Percentiles rank a stretch among this genome's conserved stretches.
These are phyloP conservation scores for Neomonachus schauinslandi DNA, from an alignment of 2,113 vertebrate genomes.

Conservation along the genomic window DNA sequence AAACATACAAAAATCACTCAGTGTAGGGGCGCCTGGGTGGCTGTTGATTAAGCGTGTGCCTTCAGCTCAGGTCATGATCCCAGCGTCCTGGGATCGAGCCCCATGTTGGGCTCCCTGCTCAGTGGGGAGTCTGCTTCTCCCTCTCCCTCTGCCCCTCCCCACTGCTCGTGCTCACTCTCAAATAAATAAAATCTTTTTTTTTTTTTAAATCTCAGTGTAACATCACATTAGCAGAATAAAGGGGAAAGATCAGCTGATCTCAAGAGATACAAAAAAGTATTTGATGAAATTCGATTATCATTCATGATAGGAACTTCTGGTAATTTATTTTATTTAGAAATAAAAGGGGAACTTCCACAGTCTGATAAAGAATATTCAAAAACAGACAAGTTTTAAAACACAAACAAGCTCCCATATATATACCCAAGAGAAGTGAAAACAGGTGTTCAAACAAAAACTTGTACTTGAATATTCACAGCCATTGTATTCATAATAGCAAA, in stretches of 20 bases:
- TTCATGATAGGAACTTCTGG: neutral
- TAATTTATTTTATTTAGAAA: neutral
- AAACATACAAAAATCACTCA: neutral
- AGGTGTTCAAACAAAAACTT: neutral
- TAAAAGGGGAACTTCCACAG: neutral
- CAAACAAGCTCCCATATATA: neutral
- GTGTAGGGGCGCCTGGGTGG: neutral
- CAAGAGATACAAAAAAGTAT: neutral
- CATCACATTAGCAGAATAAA: neutral
- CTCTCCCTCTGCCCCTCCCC: neutral
- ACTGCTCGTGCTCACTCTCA: neutral
- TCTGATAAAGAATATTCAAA: neutral
- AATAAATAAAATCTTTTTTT: neutral
- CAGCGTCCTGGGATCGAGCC: neutral
- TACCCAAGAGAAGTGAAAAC: neutral
- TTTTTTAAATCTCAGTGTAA: neutral
- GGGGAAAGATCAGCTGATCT: neutral
- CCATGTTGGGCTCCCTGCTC: neutral
- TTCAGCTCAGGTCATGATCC: neutral
- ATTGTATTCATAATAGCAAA: neutral
- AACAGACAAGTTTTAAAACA: conserved; percentile 12
- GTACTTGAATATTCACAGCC: neutral
- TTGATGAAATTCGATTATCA: neutral
- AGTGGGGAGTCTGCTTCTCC: neutral
- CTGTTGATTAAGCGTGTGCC: neutral